Evolutionary conservation across 2,888 invertebrate species (phyloP).

Genomic region (Phlogophora meticulosa): DNA sequence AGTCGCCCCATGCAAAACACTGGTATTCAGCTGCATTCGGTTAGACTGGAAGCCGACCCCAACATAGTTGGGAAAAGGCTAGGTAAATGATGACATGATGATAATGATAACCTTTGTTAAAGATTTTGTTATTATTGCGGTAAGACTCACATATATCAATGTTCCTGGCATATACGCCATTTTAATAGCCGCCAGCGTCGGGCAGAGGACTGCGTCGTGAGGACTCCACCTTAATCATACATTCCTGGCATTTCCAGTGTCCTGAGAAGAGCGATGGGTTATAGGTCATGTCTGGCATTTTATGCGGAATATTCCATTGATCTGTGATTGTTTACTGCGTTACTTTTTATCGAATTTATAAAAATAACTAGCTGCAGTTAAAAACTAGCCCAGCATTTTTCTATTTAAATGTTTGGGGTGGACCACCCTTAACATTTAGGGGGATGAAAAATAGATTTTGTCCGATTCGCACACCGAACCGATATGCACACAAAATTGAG

Average conservation of each 20-base stretch:
- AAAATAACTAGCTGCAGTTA: too few species aligned
- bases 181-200: conserved; percentile 23
- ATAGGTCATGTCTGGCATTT: neutral
- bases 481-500: too few species aligned
- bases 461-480: too few species aligned
- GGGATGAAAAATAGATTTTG: too few species aligned
- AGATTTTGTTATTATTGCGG: neutral
- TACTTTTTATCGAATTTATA: neutral
- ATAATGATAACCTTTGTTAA: conserved; percentile 29
- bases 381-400: too few species aligned
- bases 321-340: neutral
- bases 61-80: too few species aligned
- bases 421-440: too few species aligned
- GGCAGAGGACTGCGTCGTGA: conserved; percentile 52
- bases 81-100: neutral
- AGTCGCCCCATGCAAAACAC: too few species aligned
- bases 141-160: conserved; percentile 30
- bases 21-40: too few species aligned
- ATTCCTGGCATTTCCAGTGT: conserved; percentile 40
- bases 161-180: conserved; percentile 17
- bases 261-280: neutral
- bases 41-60: too few species aligned
- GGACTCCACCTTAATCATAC: conserved; percentile 47
- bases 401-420: too few species aligned
- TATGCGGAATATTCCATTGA: neutral